Evolutionary conservation across 2,113 vertebrate genomes (phyloP).

Genomic region (Nycticorax nycticorax): DNA sequence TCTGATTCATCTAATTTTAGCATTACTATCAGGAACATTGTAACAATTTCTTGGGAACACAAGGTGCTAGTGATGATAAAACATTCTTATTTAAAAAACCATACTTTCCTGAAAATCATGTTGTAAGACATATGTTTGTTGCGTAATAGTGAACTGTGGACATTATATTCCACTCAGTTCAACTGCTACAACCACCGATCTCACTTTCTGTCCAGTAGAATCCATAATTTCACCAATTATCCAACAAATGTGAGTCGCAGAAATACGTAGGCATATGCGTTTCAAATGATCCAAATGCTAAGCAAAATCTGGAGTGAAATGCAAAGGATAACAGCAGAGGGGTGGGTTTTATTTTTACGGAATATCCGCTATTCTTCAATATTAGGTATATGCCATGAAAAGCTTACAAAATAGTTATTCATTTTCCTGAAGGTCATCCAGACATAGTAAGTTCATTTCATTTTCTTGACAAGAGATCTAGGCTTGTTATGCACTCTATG

Average conservation of each 20-base stretch:
- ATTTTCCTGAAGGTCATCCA: constrained; percentile 52
- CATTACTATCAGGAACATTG: not conserved
- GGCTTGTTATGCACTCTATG: constrained; percentile 22
- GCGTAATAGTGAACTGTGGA: not conserved
- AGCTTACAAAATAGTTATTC: constrained; percentile 31
- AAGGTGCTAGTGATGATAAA: not conserved
- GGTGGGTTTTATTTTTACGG: not conserved
- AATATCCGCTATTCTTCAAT: not conserved
- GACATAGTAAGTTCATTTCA: constrained; percentile 33
- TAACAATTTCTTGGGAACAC: not conserved
- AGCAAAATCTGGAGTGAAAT: not conserved
- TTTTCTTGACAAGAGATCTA: constrained; percentile 48
- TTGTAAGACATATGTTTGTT: not conserved
- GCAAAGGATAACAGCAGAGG: not conserved
- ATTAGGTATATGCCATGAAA: not conserved
- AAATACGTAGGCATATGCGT: not conserved
- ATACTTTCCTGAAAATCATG: not conserved
- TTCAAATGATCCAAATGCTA: not conserved
- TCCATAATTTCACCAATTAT: not conserved
- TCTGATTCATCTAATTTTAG: constrained; percentile 26
- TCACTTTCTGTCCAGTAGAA: not conserved
- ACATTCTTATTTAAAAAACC: not conserved
- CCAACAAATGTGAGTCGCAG: not conserved
- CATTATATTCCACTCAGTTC: not conserved
- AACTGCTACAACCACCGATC: not conserved